Evolutionary conservation across 2,797 vertebrate genomes (phyloP), one percentile per base, ranked within the genome.

Genomic region (Yasuhikotakia modesta): DNA sequence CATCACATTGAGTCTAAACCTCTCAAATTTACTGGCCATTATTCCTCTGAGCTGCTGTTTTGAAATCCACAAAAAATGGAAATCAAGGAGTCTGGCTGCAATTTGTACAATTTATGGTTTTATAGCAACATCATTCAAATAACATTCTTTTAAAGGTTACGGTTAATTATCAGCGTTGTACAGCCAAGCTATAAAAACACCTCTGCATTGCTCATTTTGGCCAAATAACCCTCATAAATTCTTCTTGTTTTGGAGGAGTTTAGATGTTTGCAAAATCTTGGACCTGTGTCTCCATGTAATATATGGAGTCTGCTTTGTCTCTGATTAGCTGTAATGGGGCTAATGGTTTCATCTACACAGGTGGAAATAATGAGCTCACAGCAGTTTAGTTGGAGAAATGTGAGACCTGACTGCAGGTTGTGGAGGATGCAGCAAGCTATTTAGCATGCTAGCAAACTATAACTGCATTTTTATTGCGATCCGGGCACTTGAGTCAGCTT

Each of bases 341-440:
- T 32, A 68, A 48, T 68, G 39, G 39, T 14, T 43, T 60, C 43
- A 35, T 17, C 22, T 24, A 43, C 50, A 60, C 43, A 61, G 66
- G 61, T 69, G 55, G 45, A 61, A 69, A 69, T 35, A 58, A 13
- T 74, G 72, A 74, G 30, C 21, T 65, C 72, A 64, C 27, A 64
- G 27, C 30, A 17, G n/a, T n/a, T 24, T 1, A 2, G 24, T 46
- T 14, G 27, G 35, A 69, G 27, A 61, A 48, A 70, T 65, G 43
- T 48, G 27, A 39, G 35, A 1, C 8, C 35, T 7, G 35, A 39
- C 7, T 39, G 35, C 8, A 39, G 35, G 35, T 39, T 39, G 8
- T 39, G 35, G 35, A 39, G 35, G 35, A 39, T 39, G 35, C 35
- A 7, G 35, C 35, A 39, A 39, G 8, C 35, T 7, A 8, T 39